Evolutionary conservation across 2,888 invertebrate genomes (phyloP).

Genomic region (Temnothorax rugatulus): DNA sequence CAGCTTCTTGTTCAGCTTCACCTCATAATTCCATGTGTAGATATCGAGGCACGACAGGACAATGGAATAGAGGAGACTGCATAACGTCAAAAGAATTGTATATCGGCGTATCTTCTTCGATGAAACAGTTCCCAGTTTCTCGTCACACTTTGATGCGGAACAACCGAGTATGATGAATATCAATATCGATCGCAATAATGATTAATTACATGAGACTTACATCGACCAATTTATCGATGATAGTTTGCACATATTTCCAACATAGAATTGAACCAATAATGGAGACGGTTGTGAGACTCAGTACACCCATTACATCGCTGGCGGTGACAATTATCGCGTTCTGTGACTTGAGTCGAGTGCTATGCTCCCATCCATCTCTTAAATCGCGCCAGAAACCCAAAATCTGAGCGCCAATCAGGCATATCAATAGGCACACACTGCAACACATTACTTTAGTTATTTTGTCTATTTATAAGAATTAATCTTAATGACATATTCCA

Average conservation of each 20-base stretch:
- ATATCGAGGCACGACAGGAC: slow-evolving; percentile 77
- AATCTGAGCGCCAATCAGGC: slow-evolving; percentile 77
- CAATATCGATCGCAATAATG: neutral
- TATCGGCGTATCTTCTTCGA: slow-evolving; percentile 77
- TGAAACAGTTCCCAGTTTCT: slow-evolving; percentile 75
- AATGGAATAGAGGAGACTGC: slow-evolving; percentile 73
- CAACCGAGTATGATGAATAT: neutral
- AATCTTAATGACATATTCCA: neutral
- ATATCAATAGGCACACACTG: slow-evolving; percentile 73
- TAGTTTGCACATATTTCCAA: slow-evolving; percentile 87
- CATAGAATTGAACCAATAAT: slow-evolving; percentile 87
- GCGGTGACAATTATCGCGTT: slow-evolving; percentile 88
- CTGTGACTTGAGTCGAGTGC: slow-evolving; percentile 88
- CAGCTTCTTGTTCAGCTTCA: slow-evolving; percentile 68
- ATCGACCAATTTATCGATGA: slow-evolving; percentile 87
- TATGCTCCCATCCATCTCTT: slow-evolving; percentile 87
- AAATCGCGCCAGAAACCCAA: slow-evolving; percentile 88
- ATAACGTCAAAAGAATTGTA: slow-evolving; percentile 74
- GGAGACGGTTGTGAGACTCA: slow-evolving; percentile 87
- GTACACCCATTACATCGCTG: slow-evolving; percentile 88
- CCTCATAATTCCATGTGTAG: slow-evolving; percentile 75
- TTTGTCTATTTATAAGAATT: neutral
- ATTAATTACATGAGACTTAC: slow-evolving; percentile 53
- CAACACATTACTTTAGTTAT: neutral
- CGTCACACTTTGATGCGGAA: slow-evolving; percentile 67